Evolutionary conservation across 2,888 invertebrate genomes (phyloP), one percentile per base, ranked within the genome.

Genomic region (Melipona beecheii): DNA sequence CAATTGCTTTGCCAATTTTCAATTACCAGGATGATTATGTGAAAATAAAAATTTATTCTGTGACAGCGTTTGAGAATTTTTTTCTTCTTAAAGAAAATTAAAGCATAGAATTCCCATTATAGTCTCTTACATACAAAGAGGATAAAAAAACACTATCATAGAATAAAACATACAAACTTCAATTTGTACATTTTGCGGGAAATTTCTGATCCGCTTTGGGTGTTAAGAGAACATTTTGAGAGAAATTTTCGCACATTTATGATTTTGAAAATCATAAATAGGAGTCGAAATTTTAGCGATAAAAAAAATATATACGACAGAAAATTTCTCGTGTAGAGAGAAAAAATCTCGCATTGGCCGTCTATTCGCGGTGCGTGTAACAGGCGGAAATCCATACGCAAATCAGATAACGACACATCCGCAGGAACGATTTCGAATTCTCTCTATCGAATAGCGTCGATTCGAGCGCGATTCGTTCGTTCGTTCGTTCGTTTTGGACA

Each of bases 341-440:
- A 66, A 60, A 60, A 72, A 69, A 83, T 82, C 27, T 75, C 54
- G 81, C 73, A 27, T 75, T 60, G 13, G 81, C 27, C 76, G 43
- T 27, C 27, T 27, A 31, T 31, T 36, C 36, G 36, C 36, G 36
- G 36, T 9, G 75, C 76, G 68, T 60, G 69, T 76, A 77, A 88
- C 84, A 77, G 71, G 66, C 75, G 69, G 76, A 88, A 81, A 82
- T 86, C 56, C 88, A 60, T 75, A 49, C 81, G 27, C 54, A 77
- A 79, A 75, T 84, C 86, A 60, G 82, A 84, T 84, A 88, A 83
- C 78, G 62, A 43, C 43, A 69, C 72, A 75, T 85, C 79, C 86
- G 82, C 79, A 71, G 72, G 66, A 70, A 82, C 76, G 82, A 70
- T 82, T 78, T 81, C 71, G 75, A 72, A 75, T 76, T 56, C 70